Evolutionary conservation across 92 coral and sea anemone genomes (phyloP).

Genomic region (Metridium senile): DNA sequence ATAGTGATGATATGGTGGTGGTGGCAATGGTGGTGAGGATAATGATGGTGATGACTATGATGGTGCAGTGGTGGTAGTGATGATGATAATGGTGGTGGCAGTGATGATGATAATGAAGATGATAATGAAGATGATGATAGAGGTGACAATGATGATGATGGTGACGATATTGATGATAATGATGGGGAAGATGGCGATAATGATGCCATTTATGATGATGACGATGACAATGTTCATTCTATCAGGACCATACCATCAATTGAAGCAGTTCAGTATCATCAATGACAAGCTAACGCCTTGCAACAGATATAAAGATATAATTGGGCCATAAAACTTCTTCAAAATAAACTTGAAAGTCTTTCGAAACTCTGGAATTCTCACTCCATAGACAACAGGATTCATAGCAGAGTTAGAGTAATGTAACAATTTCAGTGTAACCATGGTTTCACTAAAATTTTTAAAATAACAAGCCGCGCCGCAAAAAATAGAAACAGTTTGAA

Average conservation of each 20-base stretch:
- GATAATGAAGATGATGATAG: not conserved
- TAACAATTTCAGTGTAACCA: slow-evolving; percentile 60
- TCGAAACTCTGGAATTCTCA: slow-evolving; percentile 83
- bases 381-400: slow-evolving; percentile 87
- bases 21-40: no score
- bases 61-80: not conserved
- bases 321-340: slow-evolving; percentile 68
- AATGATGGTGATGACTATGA: not conserved
- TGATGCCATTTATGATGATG: not conserved
- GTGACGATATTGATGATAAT: not conserved
- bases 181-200: not conserved
- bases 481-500: slow-evolving; percentile 38
- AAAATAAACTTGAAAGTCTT: slow-evolving; percentile 83
- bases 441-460: slow-evolving; percentile 20
- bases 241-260: not conserved
- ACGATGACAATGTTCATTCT: not conserved
- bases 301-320: slow-evolving; percentile 39
- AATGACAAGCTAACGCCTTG: slow-evolving; percentile 37
- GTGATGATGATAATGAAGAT: not conserved
- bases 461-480: slow-evolving; percentile 43
- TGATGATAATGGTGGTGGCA: not conserved
- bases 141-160: not conserved
- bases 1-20: no score
- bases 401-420: slow-evolving; percentile 83
- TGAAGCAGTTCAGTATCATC: not conserved